These are phyloP conservation scores for Himalopsyche kuldschensis DNA, from an alignment of 2,888 invertebrate genomes.

Conservation along the genomic window DNA sequence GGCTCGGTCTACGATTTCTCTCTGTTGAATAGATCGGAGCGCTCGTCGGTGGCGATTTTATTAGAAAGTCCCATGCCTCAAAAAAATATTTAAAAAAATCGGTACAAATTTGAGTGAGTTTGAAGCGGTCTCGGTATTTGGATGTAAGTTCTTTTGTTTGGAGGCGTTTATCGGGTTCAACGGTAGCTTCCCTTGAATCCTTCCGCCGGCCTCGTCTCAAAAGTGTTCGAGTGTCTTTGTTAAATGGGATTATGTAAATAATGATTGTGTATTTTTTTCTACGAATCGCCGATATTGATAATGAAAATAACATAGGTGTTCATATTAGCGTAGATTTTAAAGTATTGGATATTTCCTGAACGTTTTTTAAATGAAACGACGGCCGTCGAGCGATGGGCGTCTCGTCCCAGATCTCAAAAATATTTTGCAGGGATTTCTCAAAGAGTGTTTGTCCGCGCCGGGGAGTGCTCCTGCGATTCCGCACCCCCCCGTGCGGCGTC, in stretches of 20 bases:
- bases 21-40: not conserved
- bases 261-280: slow-evolving; percentile 36
- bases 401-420: slow-evolving; percentile 28
- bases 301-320: slow-evolving; percentile 33
- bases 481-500: slow-evolving; percentile 3
- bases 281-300: slow-evolving; percentile 26
- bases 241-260: slow-evolving; percentile 37
- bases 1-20: not conserved
- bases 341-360: slow-evolving; percentile 25
- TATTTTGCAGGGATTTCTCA: slow-evolving; percentile 21
- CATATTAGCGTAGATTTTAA: slow-evolving; percentile 34
- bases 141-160: not conserved
- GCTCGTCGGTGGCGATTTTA: not conserved
- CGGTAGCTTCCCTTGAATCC: not conserved
- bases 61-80: not conserved
- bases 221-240: slow-evolving; percentile 39
- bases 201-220: not conserved
- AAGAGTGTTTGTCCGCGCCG: slow-evolving; percentile 4
- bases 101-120: not conserved
- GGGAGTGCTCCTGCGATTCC: slow-evolving; percentile 11
- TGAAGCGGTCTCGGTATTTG: not conserved
- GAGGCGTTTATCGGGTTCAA: not conserved
- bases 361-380: slow-evolving; percentile 9
- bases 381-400: slow-evolving; percentile 1
- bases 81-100: not conserved